A percentile compares a stretch with the other conserved stretches of the same genome.
Evolutionary conservation across 1,140 invertebrate species (phyloP).

Genomic region (Parasteatoda tepidariorum): DNA sequence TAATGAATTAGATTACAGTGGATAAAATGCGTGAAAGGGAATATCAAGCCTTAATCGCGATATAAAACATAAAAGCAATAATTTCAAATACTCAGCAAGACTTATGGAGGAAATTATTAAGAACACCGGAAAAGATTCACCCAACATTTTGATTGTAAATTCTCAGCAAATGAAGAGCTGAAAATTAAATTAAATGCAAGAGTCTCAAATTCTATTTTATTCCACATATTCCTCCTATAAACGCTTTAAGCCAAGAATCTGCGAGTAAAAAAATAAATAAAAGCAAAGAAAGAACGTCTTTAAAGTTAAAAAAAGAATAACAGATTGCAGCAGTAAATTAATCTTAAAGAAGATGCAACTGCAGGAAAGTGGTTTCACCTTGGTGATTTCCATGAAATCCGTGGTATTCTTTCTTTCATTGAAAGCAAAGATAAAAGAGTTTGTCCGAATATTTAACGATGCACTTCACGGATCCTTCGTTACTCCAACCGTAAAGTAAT

Average conservation of each 20-base stretch:
- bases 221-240: too few species aligned
- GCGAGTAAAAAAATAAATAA: background rate
- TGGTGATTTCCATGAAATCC: conserved; percentile 53
- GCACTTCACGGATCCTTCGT: conserved; percentile 50
- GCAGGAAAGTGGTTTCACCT: conserved; percentile 52
- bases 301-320: conserved; percentile 8
- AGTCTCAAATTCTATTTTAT: too few species aligned
- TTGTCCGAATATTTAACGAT: conserved; percentile 53
- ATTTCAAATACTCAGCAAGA: too few species aligned
- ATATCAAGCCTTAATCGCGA: too few species aligned
- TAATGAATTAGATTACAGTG: too few species aligned
- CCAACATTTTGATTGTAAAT: too few species aligned
- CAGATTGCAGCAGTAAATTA: conserved; percentile 48
- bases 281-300: background rate
- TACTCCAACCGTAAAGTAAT: conserved; percentile 55
- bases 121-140: too few species aligned
- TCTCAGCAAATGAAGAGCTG: too few species aligned
- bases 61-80: too few species aligned
- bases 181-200: too few species aligned
- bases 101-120: too few species aligned
- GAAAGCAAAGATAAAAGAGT: conserved; percentile 48
- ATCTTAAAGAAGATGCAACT: conserved; percentile 22
- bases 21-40: too few species aligned
- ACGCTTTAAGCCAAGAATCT: background rate
- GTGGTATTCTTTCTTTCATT: conserved; percentile 49